Percentiles rank a stretch among this genome's conserved stretches.
Evolutionary conservation across 1,140 invertebrate species (phyloP).

Genomic region (Mamestra configurata): DNA sequence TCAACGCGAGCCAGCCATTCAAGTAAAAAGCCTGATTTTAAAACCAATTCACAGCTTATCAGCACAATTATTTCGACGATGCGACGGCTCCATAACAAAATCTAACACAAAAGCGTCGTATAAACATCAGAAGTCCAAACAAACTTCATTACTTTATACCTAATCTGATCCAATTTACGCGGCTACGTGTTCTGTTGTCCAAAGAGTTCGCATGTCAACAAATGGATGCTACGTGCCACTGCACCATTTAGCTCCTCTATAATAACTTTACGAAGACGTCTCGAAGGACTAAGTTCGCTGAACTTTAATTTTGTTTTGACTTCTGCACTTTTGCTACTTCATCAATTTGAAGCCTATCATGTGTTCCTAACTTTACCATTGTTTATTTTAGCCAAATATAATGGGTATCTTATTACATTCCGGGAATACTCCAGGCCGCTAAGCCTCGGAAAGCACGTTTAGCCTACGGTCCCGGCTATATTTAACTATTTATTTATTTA

Average conservation of each 20-base stretch:
- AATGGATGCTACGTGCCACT: slow-evolving; percentile 16
- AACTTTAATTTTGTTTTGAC: slow-evolving; percentile 17
- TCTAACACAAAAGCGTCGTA: background rate
- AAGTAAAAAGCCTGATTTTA: too few relatives aligned
- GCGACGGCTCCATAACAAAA: too few relatives aligned
- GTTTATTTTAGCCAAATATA: too few relatives aligned
- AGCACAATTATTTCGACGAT: too few relatives aligned
- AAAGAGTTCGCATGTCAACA: slow-evolving; percentile 41
- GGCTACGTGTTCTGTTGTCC: slow-evolving; percentile 4
- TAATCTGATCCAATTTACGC: slow-evolving; percentile 33
- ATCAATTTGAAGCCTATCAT: background rate
- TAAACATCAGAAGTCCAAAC: slow-evolving; percentile 6
- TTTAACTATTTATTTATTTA: too few relatives aligned
- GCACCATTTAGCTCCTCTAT: slow-evolving; percentile 10
- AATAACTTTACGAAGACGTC: slow-evolving; percentile 12
- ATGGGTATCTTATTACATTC: too few relatives aligned
- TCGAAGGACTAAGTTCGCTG: slow-evolving; percentile 7
- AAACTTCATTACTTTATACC: slow-evolving; percentile 37
- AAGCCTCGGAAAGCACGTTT: too few relatives aligned
- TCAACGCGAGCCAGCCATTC: too few relatives aligned
- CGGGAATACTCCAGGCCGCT: too few relatives aligned
- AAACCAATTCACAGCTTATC: too few relatives aligned
- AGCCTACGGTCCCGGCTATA: too few relatives aligned
- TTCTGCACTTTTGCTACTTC: background rate
- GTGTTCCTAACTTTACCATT: too few relatives aligned